Percentiles rank a stretch among this genome's conserved stretches.
Conservation (phyloP, 2,797 vertebrate species). For the Ibycter americanus region DNA sequence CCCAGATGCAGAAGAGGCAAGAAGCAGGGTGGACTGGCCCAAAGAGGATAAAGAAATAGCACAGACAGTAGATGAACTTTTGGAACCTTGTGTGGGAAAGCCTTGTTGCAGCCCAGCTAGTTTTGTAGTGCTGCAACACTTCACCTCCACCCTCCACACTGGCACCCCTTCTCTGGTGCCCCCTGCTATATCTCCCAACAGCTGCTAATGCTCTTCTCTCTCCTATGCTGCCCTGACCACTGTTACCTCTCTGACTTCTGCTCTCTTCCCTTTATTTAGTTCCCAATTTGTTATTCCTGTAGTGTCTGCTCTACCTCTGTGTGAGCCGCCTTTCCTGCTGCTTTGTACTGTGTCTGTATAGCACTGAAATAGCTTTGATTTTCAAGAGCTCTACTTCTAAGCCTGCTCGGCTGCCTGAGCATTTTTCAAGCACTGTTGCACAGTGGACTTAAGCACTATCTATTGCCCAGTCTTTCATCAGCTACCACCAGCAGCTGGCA, state of each 20-base stretch:
- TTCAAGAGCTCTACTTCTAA: not conserved
- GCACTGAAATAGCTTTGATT: slow-evolving; percentile 4
- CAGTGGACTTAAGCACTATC: not conserved
- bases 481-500: not conserved
- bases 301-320: not conserved
- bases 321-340: not conserved
- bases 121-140: too few species aligned
- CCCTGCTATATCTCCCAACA: not conserved
- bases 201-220: not conserved
- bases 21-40: too few species aligned
- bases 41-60: too few species aligned
- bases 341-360: not conserved
- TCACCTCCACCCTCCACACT: not conserved
- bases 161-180: not conserved
- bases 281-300: not conserved
- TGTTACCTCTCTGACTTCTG: not conserved
- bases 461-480: not conserved
- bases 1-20: too few species aligned
- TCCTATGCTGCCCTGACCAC: not conserved
- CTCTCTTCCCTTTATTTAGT: not conserved
- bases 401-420: not conserved
- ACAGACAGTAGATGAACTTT: too few species aligned
- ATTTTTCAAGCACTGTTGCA: not conserved
- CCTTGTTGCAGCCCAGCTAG: too few species aligned
- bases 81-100: too few species aligned